Conservation (phyloP, 37 sponge, comb jelly and placozoan genomes). For the Bolinopsis microptera region DNA sequence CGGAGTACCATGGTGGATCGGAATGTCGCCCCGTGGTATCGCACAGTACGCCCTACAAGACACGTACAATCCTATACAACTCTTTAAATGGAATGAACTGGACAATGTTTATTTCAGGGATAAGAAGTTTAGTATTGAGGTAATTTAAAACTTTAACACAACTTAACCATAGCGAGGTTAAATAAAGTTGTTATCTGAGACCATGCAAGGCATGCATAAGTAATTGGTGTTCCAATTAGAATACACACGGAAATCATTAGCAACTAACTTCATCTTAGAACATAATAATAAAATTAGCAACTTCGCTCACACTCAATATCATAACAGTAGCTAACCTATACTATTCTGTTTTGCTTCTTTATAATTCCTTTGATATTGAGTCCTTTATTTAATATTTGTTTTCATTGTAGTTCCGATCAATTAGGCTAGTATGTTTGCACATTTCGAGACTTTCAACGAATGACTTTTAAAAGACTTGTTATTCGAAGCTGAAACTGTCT, state of each 20-base stretch:
- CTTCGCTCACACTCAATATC: too few relatives aligned
- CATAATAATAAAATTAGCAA: too few relatives aligned
- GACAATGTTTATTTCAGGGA: conserved; percentile 42
- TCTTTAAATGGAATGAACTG: conserved; percentile 50
- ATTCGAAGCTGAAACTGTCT: neutral
- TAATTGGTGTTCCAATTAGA: too few relatives aligned
- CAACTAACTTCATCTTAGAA: too few relatives aligned
- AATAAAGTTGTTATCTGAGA: too few relatives aligned
- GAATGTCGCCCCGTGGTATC: conserved; percentile 47
- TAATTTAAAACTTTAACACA: too few relatives aligned
- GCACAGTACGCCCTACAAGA: conserved; percentile 42
- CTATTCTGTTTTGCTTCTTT: neutral
- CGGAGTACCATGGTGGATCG: conserved; percentile 37
- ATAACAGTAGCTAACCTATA: neutral
- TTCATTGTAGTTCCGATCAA: conserved; percentile 3
- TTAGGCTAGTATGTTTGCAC: neutral
- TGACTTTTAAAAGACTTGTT: neutral
- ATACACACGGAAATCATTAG: too few relatives aligned
- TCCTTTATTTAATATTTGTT: neutral
- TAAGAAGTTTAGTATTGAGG: conserved; percentile 49
- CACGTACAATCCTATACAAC: conserved; percentile 15
- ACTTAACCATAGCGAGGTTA: too few relatives aligned
- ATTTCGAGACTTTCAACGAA: neutral
- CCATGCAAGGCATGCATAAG: too few relatives aligned
- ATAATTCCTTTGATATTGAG: neutral